Evolutionary conservation across 2,888 invertebrate species (phyloP).

Genomic region (Spodoptera exigua): DNA sequence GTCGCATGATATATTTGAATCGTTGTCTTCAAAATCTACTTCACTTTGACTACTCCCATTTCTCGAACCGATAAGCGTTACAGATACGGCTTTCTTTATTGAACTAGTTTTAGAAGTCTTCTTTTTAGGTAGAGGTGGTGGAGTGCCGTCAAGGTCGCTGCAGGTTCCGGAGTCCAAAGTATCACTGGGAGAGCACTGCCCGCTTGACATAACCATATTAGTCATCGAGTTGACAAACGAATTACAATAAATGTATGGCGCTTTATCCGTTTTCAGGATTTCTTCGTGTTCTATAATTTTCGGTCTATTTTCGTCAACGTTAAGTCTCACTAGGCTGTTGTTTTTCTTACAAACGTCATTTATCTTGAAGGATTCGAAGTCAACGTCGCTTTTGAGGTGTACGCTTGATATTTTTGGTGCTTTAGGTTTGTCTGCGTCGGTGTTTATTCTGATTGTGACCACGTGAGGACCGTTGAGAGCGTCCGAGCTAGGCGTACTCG

Average conservation of each 20-base stretch:
- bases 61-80: slow-evolving; percentile 88
- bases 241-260: slow-evolving; percentile 90
- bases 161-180: slow-evolving; percentile 95
- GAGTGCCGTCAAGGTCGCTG: slow-evolving; percentile 94
- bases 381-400: slow-evolving; percentile 84
- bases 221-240: slow-evolving; percentile 87
- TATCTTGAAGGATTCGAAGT: slow-evolving; percentile 80
- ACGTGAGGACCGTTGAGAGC: slow-evolving; percentile 89
- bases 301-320: slow-evolving; percentile 84
- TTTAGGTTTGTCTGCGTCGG: slow-evolving; percentile 87
- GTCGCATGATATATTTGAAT: slow-evolving; percentile 94
- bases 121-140: slow-evolving; percentile 92
- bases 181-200: slow-evolving; percentile 95
- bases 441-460: slow-evolving; percentile 92
- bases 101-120: slow-evolving; percentile 87
- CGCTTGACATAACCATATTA: slow-evolving; percentile 92
- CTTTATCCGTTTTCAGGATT: slow-evolving; percentile 80
- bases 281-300: slow-evolving; percentile 88
- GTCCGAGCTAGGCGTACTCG: slow-evolving; percentile 83
- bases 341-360: slow-evolving; percentile 81
- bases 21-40: slow-evolving; percentile 92
- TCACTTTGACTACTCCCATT: slow-evolving; percentile 90
- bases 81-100: slow-evolving; percentile 87
- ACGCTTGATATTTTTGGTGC: slow-evolving; percentile 86
- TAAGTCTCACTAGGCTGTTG: slow-evolving; percentile 90